Base-by-base conservation (phyloP, 1,140 invertebrate species). In the Aradophagus sp. region DNA sequence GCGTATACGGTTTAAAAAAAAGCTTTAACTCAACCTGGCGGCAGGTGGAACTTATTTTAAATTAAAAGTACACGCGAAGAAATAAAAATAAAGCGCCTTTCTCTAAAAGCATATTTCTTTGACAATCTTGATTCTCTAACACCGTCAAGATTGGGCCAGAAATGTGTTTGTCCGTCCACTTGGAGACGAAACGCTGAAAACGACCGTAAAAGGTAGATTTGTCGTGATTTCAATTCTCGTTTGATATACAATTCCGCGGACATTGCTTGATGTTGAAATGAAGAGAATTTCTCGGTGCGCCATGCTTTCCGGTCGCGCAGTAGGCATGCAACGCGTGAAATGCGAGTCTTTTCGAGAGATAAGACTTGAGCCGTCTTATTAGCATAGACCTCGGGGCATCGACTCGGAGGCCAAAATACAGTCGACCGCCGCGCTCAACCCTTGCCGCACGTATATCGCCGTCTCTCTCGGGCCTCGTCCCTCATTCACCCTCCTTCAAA, bases 301-400 rank as follows among this genome's bases (percentile, higher is more conserved):
- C 52, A 17, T 56, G 50, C 23, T 29, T 48, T 38, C 36, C 15
- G 13, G 23, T 38, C 44, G 42, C 15, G 11, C 45, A 41, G 27
- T 48, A 47, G 34, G 19, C 36, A 36, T 41, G 53, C 13, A 61
- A 52, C 39, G 47, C 61, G 55, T 71, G 55, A 71, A 65, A 71
- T 52, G 48, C 53, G 52, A 74, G 58, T 45, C 70, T 42, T 58
- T 63, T 52, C 44, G 47, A 53, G 45, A 68, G 63, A 63, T 53
- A 73, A 73, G 59, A 69, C 66, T 52, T 38, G 29, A 20, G 50
- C 35, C 23, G 65, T 74, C 66, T 78, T 72, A 78, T 78, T 74
- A 78, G 68, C 73, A 75, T 73, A 68, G 63, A 67, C 62, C 71
- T 75, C 52, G 19, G 62, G 70, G 63, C 72, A 69, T 70, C 55